Conservation (phyloP, 2,113 vertebrate genomes). For the Phalacrocorax pelagicus region DNA sequence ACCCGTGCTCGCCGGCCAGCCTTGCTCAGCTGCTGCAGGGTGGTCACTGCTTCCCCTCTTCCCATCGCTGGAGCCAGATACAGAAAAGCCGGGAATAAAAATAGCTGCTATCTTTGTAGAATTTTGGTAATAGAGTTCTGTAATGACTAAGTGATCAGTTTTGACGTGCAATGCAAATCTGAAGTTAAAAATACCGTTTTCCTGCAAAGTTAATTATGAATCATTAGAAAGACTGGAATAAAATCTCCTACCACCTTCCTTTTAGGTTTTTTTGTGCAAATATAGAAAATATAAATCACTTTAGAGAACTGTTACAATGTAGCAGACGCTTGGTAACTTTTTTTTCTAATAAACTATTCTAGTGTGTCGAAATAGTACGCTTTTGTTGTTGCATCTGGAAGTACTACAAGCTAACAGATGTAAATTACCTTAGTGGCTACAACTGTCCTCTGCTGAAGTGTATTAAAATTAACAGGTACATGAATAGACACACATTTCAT, state of each 20-base stretch:
- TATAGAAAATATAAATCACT: background rate
- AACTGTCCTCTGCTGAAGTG: background rate
- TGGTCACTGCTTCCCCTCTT: background rate
- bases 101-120: fast-evolving
- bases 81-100: background rate
- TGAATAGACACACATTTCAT: fast-evolving
- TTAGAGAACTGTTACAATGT: background rate
- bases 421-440: background rate
- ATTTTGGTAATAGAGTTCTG: background rate
- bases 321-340: background rate
- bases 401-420: background rate
- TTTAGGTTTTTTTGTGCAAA: background rate
- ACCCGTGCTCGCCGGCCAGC: background rate
- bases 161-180: background rate
- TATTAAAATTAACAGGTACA: background rate
- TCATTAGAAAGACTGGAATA: slow-evolving; percentile 43
- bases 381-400: background rate
- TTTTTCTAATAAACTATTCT: background rate
- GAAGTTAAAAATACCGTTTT: background rate
- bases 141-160: background rate
- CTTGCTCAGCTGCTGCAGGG: background rate
- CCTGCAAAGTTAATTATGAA: slow-evolving; percentile 31
- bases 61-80: fast-evolving
- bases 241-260: background rate
- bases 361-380: fast-evolving